Conservation (phyloP, 1,140 invertebrate genomes). For the Ladona fulva region DNA sequence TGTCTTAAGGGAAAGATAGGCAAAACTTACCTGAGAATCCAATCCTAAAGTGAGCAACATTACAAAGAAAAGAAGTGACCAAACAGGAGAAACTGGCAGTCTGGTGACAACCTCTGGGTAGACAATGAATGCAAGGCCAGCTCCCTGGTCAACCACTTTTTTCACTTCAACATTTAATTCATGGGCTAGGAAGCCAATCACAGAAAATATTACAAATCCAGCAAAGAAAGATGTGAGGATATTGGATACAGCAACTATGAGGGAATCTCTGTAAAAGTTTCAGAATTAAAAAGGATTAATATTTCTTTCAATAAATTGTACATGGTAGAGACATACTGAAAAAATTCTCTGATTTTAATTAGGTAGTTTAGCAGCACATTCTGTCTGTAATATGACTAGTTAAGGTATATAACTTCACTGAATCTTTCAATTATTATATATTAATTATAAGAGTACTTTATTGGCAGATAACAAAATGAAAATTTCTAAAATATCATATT, state of each 20-base stretch:
- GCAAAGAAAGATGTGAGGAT: constrained; percentile 70
- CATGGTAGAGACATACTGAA: too few species aligned
- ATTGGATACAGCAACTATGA: constrained; percentile 67
- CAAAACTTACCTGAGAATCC: constrained; percentile 59
- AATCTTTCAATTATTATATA: too few species aligned
- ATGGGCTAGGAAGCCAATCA: constrained; percentile 67
- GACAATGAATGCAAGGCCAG: constrained; percentile 74
- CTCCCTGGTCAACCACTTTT: constrained; percentile 65
- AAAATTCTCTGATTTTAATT: too few species aligned
- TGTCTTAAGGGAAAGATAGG: too few species aligned
- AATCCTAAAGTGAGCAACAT: constrained; percentile 69
- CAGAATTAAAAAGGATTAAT: too few species aligned
- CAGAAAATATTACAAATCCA: constrained; percentile 67
- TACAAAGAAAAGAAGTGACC: constrained; percentile 79
- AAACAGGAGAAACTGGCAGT: constrained; percentile 68
- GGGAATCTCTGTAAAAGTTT: constrained; percentile 44
- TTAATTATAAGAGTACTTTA: too few species aligned
- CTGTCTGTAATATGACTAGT: too few species aligned
- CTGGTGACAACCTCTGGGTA: constrained; percentile 78
- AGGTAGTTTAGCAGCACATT: too few species aligned
- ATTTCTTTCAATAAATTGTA: too few species aligned
- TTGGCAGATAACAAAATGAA: too few species aligned
- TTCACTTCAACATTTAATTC: constrained; percentile 59
- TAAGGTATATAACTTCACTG: too few species aligned
- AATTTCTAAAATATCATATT: too few species aligned